phyloP scores from a whole-genome alignment of 2,797 vertebrate species.

The Neomorphus geoffroyi region DNA sequence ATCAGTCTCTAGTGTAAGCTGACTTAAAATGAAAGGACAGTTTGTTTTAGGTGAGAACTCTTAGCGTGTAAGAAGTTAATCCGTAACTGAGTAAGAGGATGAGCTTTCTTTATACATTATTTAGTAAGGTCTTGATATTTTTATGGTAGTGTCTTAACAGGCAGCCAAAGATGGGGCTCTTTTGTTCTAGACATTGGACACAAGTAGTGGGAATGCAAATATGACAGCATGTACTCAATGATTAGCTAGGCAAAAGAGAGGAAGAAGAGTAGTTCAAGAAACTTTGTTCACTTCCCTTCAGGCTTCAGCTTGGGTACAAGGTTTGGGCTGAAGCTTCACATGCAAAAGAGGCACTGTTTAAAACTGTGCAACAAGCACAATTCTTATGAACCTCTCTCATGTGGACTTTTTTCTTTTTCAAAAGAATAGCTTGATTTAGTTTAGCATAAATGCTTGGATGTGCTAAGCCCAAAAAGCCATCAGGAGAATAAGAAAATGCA shows the following conservation, averaged over 20 bases:
- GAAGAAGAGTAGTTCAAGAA: neutral
- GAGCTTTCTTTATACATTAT: neutral
- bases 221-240: no score
- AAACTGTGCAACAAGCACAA: neutral
- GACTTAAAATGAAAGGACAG: neutral
- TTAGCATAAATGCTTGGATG: neutral
- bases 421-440: neutral
- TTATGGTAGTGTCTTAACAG: neutral
- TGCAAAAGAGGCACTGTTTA: neutral
- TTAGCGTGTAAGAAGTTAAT: neutral
- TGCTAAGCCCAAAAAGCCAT: neutral
- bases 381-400: neutral
- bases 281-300: neutral
- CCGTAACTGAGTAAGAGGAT: neutral
- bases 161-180: neutral
- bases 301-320: neutral
- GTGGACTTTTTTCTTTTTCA: no score
- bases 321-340: neutral
- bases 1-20: neutral
- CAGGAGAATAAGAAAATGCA: neutral
- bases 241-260: neutral
- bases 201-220: neutral
- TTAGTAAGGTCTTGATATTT: neutral
- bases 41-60: neutral
- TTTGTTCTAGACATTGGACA: neutral